These are phyloP conservation scores for Lepidocolaptes lacrymiger DNA, from an alignment of 2,797 vertebrate genomes.

Conservation along the genomic window DNA sequence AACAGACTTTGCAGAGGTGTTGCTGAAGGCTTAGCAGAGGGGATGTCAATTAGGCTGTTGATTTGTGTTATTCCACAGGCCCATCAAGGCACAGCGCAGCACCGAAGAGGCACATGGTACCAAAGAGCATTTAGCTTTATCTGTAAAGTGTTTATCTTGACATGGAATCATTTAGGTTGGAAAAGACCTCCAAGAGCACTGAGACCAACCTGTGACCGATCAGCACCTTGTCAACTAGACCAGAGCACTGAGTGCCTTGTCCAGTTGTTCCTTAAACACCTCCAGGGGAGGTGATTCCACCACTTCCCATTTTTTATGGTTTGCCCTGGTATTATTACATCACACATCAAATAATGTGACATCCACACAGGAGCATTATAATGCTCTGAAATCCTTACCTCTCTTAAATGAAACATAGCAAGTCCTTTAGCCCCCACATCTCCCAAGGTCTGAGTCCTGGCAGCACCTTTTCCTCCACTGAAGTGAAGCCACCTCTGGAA, in stretches of 20 bases:
- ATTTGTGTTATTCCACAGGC: neutral
- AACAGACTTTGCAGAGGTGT: neutral
- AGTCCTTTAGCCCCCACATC: neutral
- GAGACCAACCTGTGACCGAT: neutral
- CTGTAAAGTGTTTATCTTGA: neutral
- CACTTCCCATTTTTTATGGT: neutral
- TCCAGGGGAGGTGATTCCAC: neutral
- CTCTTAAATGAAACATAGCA: neutral
- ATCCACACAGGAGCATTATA: neutral
- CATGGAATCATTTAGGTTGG: neutral
- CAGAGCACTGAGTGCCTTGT: neutral
- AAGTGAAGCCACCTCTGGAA: neutral
- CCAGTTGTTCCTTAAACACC: neutral
- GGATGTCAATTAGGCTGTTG: constrained; percentile 30
- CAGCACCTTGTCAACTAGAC: neutral
- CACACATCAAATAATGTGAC: no score
- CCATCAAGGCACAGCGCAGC: neutral
- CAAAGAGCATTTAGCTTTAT: neutral
- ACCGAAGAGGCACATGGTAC: neutral
- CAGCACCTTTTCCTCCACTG: neutral
- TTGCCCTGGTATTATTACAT: neutral
- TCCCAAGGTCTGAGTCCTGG: neutral
- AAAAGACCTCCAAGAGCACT: neutral
- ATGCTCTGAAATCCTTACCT: neutral
- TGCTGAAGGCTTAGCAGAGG: neutral